Evolutionary conservation across 1,140 invertebrate genomes (phyloP).

Genomic region (Melitaea cinxia): DNA sequence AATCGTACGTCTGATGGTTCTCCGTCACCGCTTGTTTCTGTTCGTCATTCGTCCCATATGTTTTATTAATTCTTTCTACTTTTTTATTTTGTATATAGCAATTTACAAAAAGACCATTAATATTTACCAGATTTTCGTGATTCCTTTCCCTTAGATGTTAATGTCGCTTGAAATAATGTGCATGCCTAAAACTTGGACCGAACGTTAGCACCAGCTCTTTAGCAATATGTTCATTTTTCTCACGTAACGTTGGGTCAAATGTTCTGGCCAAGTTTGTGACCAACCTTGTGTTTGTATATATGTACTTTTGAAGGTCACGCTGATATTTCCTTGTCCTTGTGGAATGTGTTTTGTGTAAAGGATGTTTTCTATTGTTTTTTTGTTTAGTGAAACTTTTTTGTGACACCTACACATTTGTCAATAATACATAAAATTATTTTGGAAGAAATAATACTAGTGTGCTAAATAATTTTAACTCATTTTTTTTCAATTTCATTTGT

Average conservation of each 20-base stretch:
- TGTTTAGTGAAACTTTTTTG: constrained; percentile 6
- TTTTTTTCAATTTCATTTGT: too few relatives aligned
- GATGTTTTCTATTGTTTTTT: constrained; percentile 19
- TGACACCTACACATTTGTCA: not conserved
- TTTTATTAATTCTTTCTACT: not conserved
- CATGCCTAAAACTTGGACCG: constrained; percentile 18
- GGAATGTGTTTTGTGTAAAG: constrained; percentile 68
- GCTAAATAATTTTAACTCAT: too few relatives aligned
- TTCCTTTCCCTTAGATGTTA: constrained; percentile 10
- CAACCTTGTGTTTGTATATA: constrained; percentile 3
- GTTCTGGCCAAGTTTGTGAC: constrained; percentile 3
- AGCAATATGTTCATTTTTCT: not conserved
- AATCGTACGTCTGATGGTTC: constrained; percentile 1
- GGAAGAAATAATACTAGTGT: too few relatives aligned
- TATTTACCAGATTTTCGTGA: constrained; percentile 16
- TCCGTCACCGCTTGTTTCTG: constrained; percentile 12
- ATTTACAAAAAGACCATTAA: not conserved
- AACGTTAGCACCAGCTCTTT: not conserved
- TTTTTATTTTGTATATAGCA: not conserved
- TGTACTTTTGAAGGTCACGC: constrained; percentile 1
- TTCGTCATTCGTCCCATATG: constrained; percentile 16
- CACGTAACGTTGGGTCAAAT: not conserved
- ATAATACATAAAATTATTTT: too few relatives aligned
- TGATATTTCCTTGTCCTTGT: constrained; percentile 40
- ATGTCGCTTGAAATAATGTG: constrained; percentile 24